Evolutionary conservation across 2,888 invertebrate species (phyloP).

Genomic region (Torymus aiolomorphi): DNA sequence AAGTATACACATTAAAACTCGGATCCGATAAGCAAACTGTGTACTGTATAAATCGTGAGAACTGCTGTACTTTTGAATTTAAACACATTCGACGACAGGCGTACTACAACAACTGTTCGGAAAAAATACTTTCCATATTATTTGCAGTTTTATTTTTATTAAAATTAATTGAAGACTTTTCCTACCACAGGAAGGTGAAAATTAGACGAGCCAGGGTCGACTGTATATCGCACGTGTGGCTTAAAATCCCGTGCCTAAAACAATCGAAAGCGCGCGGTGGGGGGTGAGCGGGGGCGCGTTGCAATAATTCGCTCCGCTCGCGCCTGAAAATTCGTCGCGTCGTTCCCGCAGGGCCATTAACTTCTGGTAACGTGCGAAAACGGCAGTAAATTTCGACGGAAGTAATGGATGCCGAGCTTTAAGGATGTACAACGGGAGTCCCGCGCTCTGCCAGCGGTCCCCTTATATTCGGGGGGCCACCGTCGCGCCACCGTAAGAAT

Average conservation of each 20-base stretch:
- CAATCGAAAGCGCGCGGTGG: constrained; percentile 42
- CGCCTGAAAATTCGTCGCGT: constrained; percentile 62
- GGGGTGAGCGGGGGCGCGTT: neutral
- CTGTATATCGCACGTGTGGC: neutral
- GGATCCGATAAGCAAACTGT: too few relatives aligned
- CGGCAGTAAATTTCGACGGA: constrained; percentile 71
- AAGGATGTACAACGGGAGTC: constrained; percentile 67
- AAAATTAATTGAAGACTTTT: too few relatives aligned
- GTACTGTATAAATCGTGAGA: too few relatives aligned
- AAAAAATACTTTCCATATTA: too few relatives aligned
- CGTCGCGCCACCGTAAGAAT: constrained; percentile 69
- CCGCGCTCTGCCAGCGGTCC: constrained; percentile 61
- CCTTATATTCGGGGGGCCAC: constrained; percentile 48
- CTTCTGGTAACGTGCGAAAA: constrained; percentile 73
- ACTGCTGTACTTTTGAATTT: too few relatives aligned
- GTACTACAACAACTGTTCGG: too few relatives aligned
- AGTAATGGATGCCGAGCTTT: constrained; percentile 72
- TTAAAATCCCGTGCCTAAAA: constrained; percentile 36
- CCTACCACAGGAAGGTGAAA: too few relatives aligned
- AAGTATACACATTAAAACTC: too few relatives aligned
- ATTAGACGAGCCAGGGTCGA: neutral
- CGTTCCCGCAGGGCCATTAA: constrained; percentile 67
- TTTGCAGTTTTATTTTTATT: too few relatives aligned
- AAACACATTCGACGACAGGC: too few relatives aligned
- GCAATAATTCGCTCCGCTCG: constrained; percentile 55